Evolutionary conservation across 2,113 vertebrate genomes (phyloP).

Genomic region (Lepus europaeus): DNA sequence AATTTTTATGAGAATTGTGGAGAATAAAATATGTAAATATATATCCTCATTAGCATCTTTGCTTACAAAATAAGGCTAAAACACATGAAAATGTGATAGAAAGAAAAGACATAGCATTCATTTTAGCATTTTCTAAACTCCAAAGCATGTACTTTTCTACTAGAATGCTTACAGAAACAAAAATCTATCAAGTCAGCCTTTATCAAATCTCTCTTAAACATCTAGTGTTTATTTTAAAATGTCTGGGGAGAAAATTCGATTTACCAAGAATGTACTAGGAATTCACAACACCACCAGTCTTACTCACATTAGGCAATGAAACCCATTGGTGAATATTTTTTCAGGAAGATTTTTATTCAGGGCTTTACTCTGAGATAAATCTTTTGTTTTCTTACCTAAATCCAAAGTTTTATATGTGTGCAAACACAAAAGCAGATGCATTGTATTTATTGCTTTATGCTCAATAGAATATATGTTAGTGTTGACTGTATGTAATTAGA

Average conservation of each 20-base stretch:
- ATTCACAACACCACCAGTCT: neutral
- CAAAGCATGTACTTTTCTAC: neutral
- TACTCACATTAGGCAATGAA: neutral
- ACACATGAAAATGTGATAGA: neutral
- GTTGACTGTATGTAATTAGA: neutral
- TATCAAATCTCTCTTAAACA: constrained; percentile 29
- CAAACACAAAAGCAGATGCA: neutral
- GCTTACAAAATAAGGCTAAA: neutral
- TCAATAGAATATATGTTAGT: constrained; percentile 5
- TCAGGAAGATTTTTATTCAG: neutral
- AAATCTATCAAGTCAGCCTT: neutral
- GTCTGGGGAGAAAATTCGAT: constrained; percentile 24
- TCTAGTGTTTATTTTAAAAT: constrained; percentile 49
- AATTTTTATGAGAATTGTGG: neutral
- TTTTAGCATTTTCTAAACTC: neutral
- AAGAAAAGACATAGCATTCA: neutral
- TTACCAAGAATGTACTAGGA: neutral
- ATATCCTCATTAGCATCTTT: neutral
- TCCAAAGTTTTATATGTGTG: neutral
- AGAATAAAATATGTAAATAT: neutral
- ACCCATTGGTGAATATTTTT: neutral
- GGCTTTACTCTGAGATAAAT: neutral
- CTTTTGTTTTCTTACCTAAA: neutral
- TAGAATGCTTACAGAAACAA: neutral
- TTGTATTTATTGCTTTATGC: neutral